These are phyloP conservation scores for Sicus ferrugineus DNA, from an alignment of 2,888 invertebrate genomes.

Conservation along the genomic window DNA sequence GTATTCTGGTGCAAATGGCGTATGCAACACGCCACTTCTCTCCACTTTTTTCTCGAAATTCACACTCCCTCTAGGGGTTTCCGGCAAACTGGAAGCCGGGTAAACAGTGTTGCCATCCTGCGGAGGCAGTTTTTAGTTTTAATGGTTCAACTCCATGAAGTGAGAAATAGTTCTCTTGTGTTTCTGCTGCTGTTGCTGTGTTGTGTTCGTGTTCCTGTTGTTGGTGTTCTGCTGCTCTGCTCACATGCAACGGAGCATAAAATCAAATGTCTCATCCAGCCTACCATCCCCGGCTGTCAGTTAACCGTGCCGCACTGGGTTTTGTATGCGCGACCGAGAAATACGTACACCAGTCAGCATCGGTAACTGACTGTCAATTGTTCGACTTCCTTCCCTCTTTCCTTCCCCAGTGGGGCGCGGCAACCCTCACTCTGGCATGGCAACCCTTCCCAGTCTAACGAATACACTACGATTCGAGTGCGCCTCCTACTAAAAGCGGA, in stretches of 20 bases:
- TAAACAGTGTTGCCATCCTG: not conserved
- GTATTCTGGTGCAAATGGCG: not conserved
- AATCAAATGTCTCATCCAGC: conserved; percentile 52
- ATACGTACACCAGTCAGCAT: not conserved
- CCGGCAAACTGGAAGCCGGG: not conserved
- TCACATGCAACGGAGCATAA: conserved; percentile 51
- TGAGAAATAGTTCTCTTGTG: conserved; percentile 4
- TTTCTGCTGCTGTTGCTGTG: not conserved
- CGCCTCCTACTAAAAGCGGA: not conserved
- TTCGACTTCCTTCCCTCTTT: conserved; percentile 11
- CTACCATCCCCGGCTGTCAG: conserved; percentile 33
- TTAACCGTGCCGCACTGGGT: not conserved
- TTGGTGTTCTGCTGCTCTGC: not conserved
- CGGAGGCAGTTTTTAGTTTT: not conserved
- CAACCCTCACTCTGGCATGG: conserved; percentile 2
- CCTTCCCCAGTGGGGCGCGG: no score
- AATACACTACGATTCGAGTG: not conserved
- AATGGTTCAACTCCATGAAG: conserved; percentile 9
- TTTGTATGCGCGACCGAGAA: conserved; percentile 34
- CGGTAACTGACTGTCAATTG: conserved; percentile 19
- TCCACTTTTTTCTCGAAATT: not conserved
- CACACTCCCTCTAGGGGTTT: not conserved
- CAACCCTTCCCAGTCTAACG: not conserved
- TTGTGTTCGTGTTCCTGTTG: conserved; percentile 10
- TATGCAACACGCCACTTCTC: not conserved